Evolutionary conservation across 2,113 vertebrate species (phyloP).

Genomic region (Menidia beryllina): DNA sequence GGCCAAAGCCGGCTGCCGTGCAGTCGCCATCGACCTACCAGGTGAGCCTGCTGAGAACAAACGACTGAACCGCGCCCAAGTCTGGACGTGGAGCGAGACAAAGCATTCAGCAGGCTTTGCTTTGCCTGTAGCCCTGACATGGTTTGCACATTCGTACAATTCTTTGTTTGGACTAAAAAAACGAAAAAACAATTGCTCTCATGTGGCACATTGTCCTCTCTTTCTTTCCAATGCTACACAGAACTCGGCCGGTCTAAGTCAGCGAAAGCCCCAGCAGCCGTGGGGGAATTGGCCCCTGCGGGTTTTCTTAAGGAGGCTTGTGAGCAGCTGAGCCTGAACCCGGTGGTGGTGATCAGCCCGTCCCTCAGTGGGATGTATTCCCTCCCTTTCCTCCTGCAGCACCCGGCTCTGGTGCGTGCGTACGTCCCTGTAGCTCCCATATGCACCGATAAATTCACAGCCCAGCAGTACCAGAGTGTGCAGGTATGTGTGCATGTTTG

Average conservation of each 20-base stretch:
- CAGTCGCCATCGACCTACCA: constrained; percentile 92
- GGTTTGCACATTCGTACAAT: neutral
- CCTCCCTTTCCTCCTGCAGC: constrained; percentile 89
- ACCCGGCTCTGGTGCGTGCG: constrained; percentile 84
- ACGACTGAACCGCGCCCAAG: neutral
- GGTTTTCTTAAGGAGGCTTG: constrained; percentile 87
- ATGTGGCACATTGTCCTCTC: neutral
- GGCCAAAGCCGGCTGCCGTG: constrained; percentile 87
- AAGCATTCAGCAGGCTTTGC: neutral
- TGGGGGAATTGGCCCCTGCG: constrained; percentile 86
- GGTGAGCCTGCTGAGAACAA: constrained; percentile 75
- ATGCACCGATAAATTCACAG: constrained; percentile 91
- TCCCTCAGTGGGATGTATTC: constrained; percentile 98
- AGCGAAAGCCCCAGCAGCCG: constrained; percentile 79
- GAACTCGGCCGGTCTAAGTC: constrained; percentile 89
- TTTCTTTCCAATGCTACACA: constrained; percentile 56
- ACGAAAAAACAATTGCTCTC: neutral
- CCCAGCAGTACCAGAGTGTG: constrained; percentile 84
- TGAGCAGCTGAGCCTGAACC: constrained; percentile 82
- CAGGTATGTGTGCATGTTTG: constrained; percentile 79
- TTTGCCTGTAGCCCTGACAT: too few relatives aligned
- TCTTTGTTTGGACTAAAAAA: neutral
- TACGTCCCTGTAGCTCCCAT: constrained; percentile 95
- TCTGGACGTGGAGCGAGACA: neutral
- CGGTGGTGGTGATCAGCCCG: constrained; percentile 91